These are phyloP conservation scores for Machimus rusticus DNA, from an alignment of 2,888 invertebrate genomes.

Conservation along the genomic window DNA sequence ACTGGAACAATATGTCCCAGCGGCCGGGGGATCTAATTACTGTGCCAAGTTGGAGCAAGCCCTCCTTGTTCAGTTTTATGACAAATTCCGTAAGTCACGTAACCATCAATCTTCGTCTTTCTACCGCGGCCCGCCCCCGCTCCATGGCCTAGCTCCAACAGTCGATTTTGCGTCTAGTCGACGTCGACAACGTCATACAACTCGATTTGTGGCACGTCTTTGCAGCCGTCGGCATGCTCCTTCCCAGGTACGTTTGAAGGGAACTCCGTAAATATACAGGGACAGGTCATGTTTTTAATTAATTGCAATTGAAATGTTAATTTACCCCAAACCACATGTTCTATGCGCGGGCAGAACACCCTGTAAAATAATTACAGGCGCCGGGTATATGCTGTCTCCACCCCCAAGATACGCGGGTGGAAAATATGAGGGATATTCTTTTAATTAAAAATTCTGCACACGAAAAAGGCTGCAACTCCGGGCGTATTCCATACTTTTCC, in stretches of 20 bases:
- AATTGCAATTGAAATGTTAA: slow-evolving; percentile 30
- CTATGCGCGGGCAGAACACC: background rate
- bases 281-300: slow-evolving; percentile 21
- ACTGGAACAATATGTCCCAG: background rate
- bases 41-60: background rate
- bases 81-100: slow-evolving; percentile 16
- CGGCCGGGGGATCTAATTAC: background rate
- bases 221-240: background rate
- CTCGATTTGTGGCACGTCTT: background rate
- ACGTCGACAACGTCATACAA: background rate
- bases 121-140: background rate
- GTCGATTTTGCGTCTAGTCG: background rate
- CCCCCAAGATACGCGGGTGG: background rate
- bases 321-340: background rate
- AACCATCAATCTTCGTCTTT: slow-evolving; percentile 15
- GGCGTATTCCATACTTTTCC: background rate
- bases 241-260: background rate
- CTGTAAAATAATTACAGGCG: background rate
- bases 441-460: slow-evolving; percentile 44
- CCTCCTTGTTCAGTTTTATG: slow-evolving; percentile 10
- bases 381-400: background rate
- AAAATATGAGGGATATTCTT: slow-evolving; percentile 13
- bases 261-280: slow-evolving; percentile 2
- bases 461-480: slow-evolving; percentile 36
- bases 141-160: background rate